Percentiles rank a stretch among this genome's conserved stretches.
Evolutionary conservation across 2,113 vertebrate species (phyloP).

Genomic region (Upupa epops): DNA sequence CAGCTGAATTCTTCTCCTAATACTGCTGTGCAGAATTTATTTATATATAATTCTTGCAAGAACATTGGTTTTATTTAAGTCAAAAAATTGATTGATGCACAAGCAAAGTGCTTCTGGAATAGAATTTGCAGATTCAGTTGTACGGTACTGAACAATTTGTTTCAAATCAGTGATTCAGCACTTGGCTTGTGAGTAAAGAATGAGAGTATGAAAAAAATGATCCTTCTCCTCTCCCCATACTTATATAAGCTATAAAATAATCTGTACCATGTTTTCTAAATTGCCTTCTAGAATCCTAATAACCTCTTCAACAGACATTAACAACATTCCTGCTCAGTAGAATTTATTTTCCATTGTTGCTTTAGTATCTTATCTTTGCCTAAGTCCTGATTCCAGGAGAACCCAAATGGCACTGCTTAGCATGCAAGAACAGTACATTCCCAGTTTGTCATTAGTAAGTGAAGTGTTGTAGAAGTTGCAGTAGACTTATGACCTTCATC

Average conservation of each 20-base stretch:
- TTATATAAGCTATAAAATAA: not conserved
- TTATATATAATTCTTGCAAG: not conserved
- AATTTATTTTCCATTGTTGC: not conserved
- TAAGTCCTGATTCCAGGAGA: not conserved
- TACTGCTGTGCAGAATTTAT: not conserved
- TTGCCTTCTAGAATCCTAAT: not conserved
- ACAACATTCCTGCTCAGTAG: not conserved
- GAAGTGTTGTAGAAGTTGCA: not conserved
- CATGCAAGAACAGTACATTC: not conserved
- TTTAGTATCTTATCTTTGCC: not conserved
- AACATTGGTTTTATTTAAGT: not conserved
- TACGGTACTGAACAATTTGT: not conserved
- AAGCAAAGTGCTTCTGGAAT: not conserved
- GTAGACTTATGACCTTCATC: not conserved
- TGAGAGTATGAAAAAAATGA: not conserved
- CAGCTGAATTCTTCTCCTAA: not conserved
- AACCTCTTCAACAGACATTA: not conserved
- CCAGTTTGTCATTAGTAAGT: not conserved
- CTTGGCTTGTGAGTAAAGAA: not conserved
- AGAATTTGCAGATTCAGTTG: not conserved
- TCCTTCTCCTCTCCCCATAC: not conserved
- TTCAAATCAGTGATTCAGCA: slow-evolving; percentile 4
- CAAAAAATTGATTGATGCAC: not conserved
- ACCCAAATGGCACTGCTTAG: not conserved
- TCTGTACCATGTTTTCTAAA: not conserved